These are phyloP conservation scores for Melanostoma scalare DNA, from an alignment of 2,888 invertebrate genomes.

Conservation along the genomic window DNA sequence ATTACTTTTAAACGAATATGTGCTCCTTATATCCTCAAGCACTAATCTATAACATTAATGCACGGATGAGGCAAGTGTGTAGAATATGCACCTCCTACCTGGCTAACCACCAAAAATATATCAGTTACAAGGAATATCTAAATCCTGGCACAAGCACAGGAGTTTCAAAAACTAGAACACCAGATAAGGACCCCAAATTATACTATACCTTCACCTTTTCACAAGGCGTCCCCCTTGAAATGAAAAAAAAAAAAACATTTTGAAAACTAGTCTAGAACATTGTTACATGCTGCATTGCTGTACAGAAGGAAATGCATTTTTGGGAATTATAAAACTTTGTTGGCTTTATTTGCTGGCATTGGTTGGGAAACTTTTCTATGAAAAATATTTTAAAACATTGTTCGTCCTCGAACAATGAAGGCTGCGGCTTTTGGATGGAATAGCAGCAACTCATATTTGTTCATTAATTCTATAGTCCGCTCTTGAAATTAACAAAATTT, in stretches of 20 bases:
- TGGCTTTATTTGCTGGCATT: conserved; percentile 45
- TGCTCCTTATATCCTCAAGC: conserved; percentile 33
- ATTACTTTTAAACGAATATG: conserved; percentile 20
- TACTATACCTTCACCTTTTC: conserved; percentile 5
- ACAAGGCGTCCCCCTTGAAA: not conserved
- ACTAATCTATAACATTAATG: conserved; percentile 3
- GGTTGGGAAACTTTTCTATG: conserved; percentile 19
- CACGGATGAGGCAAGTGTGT: not conserved
- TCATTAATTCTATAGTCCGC: conserved; percentile 28
- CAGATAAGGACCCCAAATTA: conserved; percentile 27
- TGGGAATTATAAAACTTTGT: conserved; percentile 59
- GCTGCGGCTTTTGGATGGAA: too few relatives aligned
- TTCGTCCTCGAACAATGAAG: not conserved
- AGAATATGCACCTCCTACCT: conserved; percentile 19
- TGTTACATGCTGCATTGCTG: conserved; percentile 7
- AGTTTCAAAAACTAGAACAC: conserved; percentile 36
- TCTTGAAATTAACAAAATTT: conserved; percentile 13
- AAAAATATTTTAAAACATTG: conserved; percentile 6
- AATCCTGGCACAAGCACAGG: conserved; percentile 45
- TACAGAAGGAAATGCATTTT: conserved; percentile 4
- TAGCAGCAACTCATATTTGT: not conserved
- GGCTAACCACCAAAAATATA: conserved; percentile 60
- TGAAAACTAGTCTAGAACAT: conserved; percentile 12
- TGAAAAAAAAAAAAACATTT: conserved; percentile 13
- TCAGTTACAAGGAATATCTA: conserved; percentile 23